Evolutionary conservation across 2,797 vertebrate genomes (phyloP).

Genomic region (Phataginus tetradactyla): DNA sequence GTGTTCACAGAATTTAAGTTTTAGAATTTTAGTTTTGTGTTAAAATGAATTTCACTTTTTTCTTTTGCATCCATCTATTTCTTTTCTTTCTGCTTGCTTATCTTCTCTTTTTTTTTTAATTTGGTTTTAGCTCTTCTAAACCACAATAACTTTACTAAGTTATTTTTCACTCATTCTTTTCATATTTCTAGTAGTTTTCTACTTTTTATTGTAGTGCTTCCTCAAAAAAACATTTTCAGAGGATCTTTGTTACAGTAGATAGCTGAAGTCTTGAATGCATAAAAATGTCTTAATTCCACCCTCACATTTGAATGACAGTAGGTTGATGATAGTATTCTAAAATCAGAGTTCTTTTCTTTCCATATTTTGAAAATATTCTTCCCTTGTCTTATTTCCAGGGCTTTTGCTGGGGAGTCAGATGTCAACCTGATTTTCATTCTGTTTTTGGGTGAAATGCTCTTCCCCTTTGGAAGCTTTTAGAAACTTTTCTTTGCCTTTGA

Average conservation of each 20-base stretch:
- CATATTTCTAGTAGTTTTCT: neutral
- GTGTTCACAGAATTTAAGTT: neutral
- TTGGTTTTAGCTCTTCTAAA: neutral
- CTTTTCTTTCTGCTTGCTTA: neutral
- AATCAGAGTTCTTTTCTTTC: neutral
- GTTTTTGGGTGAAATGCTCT: neutral
- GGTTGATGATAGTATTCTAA: neutral
- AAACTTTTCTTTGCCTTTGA: neutral
- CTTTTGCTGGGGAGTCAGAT: neutral
- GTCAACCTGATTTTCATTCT: neutral
- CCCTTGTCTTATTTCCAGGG: neutral
- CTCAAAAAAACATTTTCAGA: constrained; percentile 11
- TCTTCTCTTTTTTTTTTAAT: neutral
- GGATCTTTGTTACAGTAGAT: neutral
- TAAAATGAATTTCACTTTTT: neutral
- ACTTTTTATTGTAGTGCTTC: neutral
- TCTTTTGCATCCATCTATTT: neutral
- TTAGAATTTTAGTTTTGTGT: neutral
- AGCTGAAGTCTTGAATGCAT: neutral
- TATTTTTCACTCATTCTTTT: neutral
- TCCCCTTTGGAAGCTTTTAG: constrained; percentile 6
- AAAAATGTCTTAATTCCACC: neutral
- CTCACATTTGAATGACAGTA: neutral
- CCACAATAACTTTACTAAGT: neutral
- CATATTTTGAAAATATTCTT: neutral